phyloP scores from a whole-genome alignment of 2,797 vertebrate species.

The Pogonophryne albipinna region DNA sequence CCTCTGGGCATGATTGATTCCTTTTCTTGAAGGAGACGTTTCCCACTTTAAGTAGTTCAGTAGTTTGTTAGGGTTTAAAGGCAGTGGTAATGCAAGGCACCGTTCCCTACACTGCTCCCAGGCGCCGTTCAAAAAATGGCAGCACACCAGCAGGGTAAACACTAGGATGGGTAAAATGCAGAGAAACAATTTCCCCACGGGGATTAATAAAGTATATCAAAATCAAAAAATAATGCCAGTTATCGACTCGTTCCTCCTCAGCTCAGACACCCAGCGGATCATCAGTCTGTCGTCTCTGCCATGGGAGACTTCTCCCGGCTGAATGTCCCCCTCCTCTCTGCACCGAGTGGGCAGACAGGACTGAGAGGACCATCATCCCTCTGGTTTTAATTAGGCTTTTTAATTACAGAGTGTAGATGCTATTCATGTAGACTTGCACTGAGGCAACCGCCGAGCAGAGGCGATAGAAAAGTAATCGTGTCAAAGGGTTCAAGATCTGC shows the following conservation, averaged over 20 bases:
- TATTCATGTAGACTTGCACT: constrained; percentile 47
- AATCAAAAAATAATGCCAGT: neutral
- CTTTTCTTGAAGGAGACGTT: neutral
- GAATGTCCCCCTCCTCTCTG: neutral
- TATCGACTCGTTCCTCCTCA: constrained; percentile 13
- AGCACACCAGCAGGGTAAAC: no score
- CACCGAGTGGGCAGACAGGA: constrained; percentile 47
- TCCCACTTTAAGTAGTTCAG: constrained; percentile 33
- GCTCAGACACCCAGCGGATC: constrained; percentile 27
- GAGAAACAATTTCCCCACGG: no score
- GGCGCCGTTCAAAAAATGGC: no score
- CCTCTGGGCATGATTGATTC: neutral
- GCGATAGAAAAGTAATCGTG: constrained; percentile 20
- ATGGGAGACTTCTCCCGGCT: constrained; percentile 31
- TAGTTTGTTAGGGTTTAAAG: constrained; percentile 40
- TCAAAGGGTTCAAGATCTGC: constrained; percentile 3
- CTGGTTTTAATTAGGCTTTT: constrained; percentile 75
- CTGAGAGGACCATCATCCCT: constrained; percentile 55
- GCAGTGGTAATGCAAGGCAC: neutral
- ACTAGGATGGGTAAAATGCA: no score
- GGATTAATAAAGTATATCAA: no score
- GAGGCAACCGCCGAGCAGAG: constrained; percentile 54
- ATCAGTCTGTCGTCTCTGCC: constrained; percentile 38
- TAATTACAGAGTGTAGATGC: constrained; percentile 59
- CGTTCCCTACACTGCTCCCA: no score